Conservation (phyloP, 2,797 vertebrate species). For the Phoeniculus purpureus region DNA sequence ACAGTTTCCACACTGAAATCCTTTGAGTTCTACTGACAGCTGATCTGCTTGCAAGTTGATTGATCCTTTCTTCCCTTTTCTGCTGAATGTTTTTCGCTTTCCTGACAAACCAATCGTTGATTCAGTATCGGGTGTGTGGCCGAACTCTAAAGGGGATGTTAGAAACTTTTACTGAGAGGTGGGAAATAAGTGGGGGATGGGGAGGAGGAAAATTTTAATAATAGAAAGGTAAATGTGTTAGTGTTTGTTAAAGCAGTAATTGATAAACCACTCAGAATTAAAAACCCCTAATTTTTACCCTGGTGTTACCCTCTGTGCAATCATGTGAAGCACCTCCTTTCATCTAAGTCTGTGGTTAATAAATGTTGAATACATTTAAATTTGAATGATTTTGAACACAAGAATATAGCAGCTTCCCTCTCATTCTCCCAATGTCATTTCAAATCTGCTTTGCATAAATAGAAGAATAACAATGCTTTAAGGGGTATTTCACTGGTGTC, state of each 20-base stretch:
- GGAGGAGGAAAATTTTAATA: not conserved
- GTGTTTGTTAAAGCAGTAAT: constrained; percentile 42
- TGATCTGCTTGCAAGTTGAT: constrained; percentile 49
- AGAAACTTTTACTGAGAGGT: not conserved
- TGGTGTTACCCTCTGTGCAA: not conserved
- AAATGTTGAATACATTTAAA: constrained; percentile 37
- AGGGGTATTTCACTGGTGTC: not conserved
- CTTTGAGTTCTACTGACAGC: constrained; percentile 62
- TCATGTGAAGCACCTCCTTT: constrained; percentile 49
- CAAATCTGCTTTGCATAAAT: constrained; percentile 2
- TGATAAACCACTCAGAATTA: constrained; percentile 44
- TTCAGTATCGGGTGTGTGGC: not conserved
- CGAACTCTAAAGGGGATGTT: not conserved
- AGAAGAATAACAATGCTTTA: constrained; percentile 17
- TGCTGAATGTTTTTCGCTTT: constrained; percentile 22
- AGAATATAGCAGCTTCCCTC: not conserved
- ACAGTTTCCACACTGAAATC: constrained; percentile 33
- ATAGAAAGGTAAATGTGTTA: not conserved
- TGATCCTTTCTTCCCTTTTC: constrained; percentile 51
- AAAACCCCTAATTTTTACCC: constrained; percentile 15
- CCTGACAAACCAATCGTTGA: not conserved
- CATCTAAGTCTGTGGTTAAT: constrained; percentile 52
- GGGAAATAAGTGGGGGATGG: not conserved
- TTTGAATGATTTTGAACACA: constrained; percentile 23
- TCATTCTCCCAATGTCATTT: not conserved